Evolutionary conservation across 2,113 vertebrate genomes (phyloP).

Genomic region (Syngnathus typhle): DNA sequence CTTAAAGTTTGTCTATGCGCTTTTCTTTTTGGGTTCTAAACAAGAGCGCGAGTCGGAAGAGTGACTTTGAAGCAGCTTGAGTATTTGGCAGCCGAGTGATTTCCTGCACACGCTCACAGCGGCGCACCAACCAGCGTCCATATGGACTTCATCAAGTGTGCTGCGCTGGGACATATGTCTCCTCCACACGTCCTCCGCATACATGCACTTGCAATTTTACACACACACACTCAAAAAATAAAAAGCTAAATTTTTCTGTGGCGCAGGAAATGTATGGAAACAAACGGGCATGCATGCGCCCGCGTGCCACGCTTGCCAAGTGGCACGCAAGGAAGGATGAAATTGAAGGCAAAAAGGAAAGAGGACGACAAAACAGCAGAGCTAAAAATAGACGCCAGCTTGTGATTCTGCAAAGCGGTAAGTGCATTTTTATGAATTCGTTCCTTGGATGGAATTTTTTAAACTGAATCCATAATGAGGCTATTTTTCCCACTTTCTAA

Average conservation of each 20-base stretch:
- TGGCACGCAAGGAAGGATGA: not conserved
- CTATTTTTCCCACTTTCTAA: no score
- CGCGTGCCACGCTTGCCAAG: no score
- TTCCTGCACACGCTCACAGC: not conserved
- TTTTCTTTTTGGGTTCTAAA: not conserved
- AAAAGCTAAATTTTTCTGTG: no score
- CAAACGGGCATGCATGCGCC: no score
- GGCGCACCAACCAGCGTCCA: not conserved
- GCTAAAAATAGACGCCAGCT: not conserved
- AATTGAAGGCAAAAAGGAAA: not conserved
- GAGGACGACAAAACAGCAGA: not conserved
- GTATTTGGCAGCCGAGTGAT: not conserved
- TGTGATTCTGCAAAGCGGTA: not conserved
- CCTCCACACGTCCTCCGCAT: not conserved
- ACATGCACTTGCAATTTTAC: no score
- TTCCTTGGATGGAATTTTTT: no score
- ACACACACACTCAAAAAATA: not conserved
- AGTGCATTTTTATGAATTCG: no score
- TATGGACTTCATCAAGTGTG: not conserved
- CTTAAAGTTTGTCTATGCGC: no score
- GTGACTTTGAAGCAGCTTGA: constrained; percentile 1
- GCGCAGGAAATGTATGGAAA: no score
- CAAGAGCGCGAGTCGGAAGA: not conserved
- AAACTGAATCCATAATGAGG: no score
- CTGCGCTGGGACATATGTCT: not conserved